A percentile compares a stretch with the other conserved stretches of the same genome.
phyloP scores from a whole-genome alignment of 2,888 invertebrate genomes.

The Plutella xylostella region DNA sequence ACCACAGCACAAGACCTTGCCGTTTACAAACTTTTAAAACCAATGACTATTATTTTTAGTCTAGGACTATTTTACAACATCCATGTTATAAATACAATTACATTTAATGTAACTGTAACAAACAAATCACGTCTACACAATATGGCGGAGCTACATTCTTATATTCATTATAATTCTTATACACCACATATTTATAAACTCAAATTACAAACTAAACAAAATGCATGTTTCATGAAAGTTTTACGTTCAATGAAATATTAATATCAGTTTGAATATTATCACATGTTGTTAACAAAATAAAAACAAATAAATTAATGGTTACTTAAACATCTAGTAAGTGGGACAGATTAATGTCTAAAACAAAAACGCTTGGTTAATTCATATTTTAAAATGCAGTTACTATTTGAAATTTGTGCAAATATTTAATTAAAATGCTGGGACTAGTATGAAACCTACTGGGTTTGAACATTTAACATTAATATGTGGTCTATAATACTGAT shows the following conservation, averaged over 20 bases:
- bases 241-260: too few species aligned
- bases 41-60: too few species aligned
- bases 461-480: not conserved
- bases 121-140: too few species aligned
- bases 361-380: not conserved
- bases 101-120: too few species aligned
- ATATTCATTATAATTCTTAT: too few species aligned
- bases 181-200: too few species aligned
- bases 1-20: not conserved
- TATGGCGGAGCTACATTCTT: too few species aligned
- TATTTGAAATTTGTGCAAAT: too few species aligned
- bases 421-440: not conserved
- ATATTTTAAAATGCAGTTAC: not conserved
- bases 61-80: not conserved
- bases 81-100: not conserved
- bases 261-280: too few species aligned
- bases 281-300: too few species aligned
- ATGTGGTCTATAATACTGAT: not conserved
- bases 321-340: not conserved
- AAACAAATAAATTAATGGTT: not conserved
- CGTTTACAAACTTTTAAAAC: not conserved
- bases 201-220: too few species aligned
- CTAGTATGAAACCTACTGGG: not conserved
- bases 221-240: too few species aligned
- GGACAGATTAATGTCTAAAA: not conserved